phyloP scores from a whole-genome alignment of 2,888 invertebrate genomes.

The Oscheius sp. region DNA sequence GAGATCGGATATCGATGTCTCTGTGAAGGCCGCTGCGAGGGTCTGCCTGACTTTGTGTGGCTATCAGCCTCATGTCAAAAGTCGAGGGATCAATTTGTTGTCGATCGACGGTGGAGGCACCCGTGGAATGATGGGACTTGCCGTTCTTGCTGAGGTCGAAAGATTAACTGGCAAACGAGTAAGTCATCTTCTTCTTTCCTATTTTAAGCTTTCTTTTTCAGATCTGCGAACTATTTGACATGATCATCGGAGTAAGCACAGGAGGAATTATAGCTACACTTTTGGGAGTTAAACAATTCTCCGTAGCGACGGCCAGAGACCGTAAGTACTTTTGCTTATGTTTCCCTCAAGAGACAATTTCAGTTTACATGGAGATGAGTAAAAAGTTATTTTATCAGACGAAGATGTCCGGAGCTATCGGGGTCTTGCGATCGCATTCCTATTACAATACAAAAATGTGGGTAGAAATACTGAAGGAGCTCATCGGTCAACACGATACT shows the following conservation, averaged over 20 bases:
- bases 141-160: conserved; percentile 85
- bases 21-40: conserved; percentile 55
- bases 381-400: conserved; percentile 73
- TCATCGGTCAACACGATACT: conserved; percentile 63
- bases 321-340: too few species aligned
- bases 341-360: too few species aligned
- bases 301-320: conserved; percentile 79
- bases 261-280: conserved; percentile 84
- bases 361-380: conserved; percentile 67
- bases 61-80: conserved; percentile 51
- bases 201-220: conserved; percentile 15
- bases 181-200: neutral
- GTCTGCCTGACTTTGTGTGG: conserved; percentile 67
- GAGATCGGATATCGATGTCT: conserved; percentile 43
- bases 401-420: conserved; percentile 55
- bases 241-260: conserved; percentile 78
- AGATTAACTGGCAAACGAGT: conserved; percentile 74
- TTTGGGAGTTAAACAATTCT: conserved; percentile 79
- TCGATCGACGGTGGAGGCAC: conserved; percentile 91
- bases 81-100: conserved; percentile 81
- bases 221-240: conserved; percentile 86
- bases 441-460: conserved; percentile 88
- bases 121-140: conserved; percentile 86
- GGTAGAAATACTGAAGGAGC: conserved; percentile 82
- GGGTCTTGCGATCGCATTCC: conserved; percentile 80